phyloP scores from a whole-genome alignment of 2,888 invertebrate species.

The Leptinotarsa tumamoca region DNA sequence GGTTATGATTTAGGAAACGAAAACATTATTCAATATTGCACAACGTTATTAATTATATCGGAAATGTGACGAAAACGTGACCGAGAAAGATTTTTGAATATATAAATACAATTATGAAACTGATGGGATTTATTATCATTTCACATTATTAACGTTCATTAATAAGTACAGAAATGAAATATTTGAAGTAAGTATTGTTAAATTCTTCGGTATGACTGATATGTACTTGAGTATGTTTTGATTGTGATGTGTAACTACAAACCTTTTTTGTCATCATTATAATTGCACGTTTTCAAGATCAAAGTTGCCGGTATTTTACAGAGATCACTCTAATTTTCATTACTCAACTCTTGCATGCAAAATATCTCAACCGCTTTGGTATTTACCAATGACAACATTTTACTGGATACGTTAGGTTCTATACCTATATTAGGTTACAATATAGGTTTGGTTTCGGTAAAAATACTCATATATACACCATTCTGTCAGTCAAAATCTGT shows the following conservation, averaged over 20 bases:
- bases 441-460: no score
- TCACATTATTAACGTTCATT: not conserved
- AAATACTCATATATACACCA: no score
- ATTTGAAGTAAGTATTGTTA: constrained; percentile 13
- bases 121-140: not conserved
- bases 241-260: not conserved
- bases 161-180: constrained; percentile 2
- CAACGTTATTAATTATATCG: constrained; percentile 6
- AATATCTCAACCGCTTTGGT: no score
- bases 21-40: constrained; percentile 16
- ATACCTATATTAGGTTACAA: no score
- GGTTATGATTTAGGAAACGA: constrained; percentile 5
- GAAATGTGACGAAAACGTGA: constrained; percentile 18
- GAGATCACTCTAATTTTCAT: no score
- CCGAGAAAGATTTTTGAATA: not conserved
- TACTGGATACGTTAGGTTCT: no score
- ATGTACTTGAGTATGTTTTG: not conserved
- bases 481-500: no score
- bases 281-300: no score
- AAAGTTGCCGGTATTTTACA: no score
- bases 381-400: no score
- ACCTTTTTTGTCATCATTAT: not conserved
- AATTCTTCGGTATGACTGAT: not conserved
- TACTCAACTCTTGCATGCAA: no score
- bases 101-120: constrained; percentile 9